Conservation (phyloP, 2,113 vertebrate species). For the Syngnathoides biaculeatus region DNA sequence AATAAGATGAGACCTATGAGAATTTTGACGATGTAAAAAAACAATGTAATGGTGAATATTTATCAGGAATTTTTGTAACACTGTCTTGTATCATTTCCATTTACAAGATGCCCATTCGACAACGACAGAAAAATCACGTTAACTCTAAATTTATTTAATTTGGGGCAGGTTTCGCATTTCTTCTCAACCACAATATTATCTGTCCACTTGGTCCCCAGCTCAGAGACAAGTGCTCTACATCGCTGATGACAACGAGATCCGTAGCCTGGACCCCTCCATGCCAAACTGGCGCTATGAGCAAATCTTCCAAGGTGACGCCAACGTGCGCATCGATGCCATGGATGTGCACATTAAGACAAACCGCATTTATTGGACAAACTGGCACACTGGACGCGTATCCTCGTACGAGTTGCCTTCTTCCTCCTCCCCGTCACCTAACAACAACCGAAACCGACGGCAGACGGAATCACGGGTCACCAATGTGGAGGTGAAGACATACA, state of each 20-base stretch:
- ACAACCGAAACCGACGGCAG: slow-evolving; percentile 86
- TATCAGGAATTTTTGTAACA: no score
- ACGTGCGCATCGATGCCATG: slow-evolving; percentile 94
- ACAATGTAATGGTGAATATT: no score
- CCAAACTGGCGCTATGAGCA: slow-evolving; percentile 91
- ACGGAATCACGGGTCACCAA: slow-evolving; percentile 80
- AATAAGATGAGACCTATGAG: no score
- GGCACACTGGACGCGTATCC: slow-evolving; percentile 93
- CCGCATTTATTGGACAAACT: slow-evolving; percentile 97
- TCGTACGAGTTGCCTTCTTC: slow-evolving; percentile 80
- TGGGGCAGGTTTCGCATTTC: background rate
- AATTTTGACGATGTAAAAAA: no score
- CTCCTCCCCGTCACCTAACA: slow-evolving; percentile 65
- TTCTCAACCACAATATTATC: background rate
- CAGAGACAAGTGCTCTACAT: slow-evolving; percentile 86
- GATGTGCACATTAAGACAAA: slow-evolving; percentile 91
- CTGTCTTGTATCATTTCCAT: no score
- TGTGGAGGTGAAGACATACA: slow-evolving; percentile 76
- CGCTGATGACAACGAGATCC: slow-evolving; percentile 94
- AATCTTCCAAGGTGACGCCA: slow-evolving; percentile 90
- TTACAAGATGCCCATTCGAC: no score
- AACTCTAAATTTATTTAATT: no score
- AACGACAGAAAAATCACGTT: no score
- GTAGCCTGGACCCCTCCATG: slow-evolving; percentile 88
- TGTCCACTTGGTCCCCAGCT: slow-evolving; percentile 55